Base-by-base conservation (phyloP, 1,140 invertebrate species). In the Octopus bimaculoides region DNA sequence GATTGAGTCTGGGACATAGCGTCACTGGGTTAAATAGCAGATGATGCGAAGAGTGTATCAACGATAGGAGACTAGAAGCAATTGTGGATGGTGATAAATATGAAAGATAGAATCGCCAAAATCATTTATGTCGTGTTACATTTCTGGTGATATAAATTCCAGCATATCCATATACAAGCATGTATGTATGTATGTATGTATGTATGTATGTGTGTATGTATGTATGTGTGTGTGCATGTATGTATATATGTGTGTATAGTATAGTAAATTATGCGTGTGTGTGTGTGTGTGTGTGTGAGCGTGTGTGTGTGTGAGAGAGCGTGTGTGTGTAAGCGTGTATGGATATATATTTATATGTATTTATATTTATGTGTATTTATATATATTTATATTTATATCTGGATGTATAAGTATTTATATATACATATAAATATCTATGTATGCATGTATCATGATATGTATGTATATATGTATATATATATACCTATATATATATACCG, bases 111-210 rank as follows among this genome's bases (percentile, higher is more conserved):
- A 69, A 66, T 54, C 17, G 10, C 14, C 54, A 66, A 52, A 69
- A 66, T 69, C 81, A 73, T 41, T 81, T 81, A 78, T 82, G 76
- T 54, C 95, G 92, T 81, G 96, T 92, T 90, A 94, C 92, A 85
- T 92, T 92, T 89, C 95, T 92, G 85, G 96, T 93, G 84, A 92
- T 92, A 84, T 94, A 93, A 86, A 95, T 92, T 88, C 94, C 94
- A 88, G 96, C 95, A 93, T 95, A 95, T 87, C 94, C 94, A 83
- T 92, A 94, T 94, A 89, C 93, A 92, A 90, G 95, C 95, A 84
- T 52, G n/a, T 78, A 71, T 17, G 54, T 78, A 17, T 52, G 54
- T 78, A 61, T 66, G 69, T 55, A 14, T 54, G 52, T 71, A 61
- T 55, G 56, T 52, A 53, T 78, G 26, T 54, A 78, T 81, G 71